Percentiles rank a stretch among this genome's conserved stretches.
Evolutionary conservation across 2,888 invertebrate genomes (phyloP).

Genomic region (Scaptomyza cyrtandrae): DNA sequence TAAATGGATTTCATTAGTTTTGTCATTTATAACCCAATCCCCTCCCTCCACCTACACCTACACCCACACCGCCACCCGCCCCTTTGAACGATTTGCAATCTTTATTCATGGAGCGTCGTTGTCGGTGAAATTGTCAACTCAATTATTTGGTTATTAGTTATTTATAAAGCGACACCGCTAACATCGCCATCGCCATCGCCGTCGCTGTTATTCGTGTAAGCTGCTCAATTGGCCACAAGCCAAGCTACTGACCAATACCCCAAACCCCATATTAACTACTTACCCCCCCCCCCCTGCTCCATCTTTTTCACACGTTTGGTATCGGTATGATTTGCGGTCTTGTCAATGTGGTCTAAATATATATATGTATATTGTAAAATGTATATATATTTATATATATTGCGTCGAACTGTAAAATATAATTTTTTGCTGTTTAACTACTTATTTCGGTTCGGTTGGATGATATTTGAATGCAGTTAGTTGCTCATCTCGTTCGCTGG

Average conservation of each 20-base stretch:
- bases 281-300: no score
- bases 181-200: conserved; percentile 6
- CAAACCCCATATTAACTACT: not conserved
- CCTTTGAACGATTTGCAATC: conserved; percentile 37
- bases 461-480: no score
- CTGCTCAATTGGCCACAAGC: conserved; percentile 53
- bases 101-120: conserved; percentile 44
- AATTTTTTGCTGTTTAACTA: no score
- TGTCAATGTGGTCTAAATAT: no score
- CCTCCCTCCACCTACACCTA: not conserved
- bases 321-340: conserved; percentile 38
- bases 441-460: no score
- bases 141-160: conserved; percentile 70
- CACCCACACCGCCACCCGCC: no score
- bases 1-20: conserved; percentile 37
- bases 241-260: not conserved
- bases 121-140: conserved; percentile 52
- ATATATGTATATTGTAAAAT: no score
- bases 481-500: no score
- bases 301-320: not conserved
- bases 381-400: no score
- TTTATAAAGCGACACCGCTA: conserved; percentile 50
- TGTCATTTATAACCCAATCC: conserved; percentile 11
- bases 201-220: conserved; percentile 53
- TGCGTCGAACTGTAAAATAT: no score